Evolutionary conservation across 1,140 invertebrate genomes (phyloP).

Genomic region (Saccostrea echinata): DNA sequence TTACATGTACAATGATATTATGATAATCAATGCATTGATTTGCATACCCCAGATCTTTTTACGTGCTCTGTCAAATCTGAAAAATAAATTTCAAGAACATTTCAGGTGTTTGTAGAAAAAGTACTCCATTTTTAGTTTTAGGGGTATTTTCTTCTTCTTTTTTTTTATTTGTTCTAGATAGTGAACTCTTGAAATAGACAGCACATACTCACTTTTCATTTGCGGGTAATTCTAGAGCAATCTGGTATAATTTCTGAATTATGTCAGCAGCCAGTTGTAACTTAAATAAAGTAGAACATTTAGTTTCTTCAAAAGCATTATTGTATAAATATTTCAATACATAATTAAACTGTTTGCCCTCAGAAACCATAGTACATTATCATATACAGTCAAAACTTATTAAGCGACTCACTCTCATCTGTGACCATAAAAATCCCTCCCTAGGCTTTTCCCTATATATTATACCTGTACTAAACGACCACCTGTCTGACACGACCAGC

Average conservation of each 20-base stretch:
- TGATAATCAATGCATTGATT: too few species aligned
- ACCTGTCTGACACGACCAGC: too few species aligned
- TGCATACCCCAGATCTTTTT: conserved; percentile 93
- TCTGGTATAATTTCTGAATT: conserved; percentile 97
- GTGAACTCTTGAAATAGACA: background rate
- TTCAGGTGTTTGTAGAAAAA: conserved; percentile 30
- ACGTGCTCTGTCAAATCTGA: conserved; percentile 91
- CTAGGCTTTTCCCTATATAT: too few species aligned
- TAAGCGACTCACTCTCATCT: too few species aligned
- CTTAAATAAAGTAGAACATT: conserved; percentile 79
- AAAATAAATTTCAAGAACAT: conserved; percentile 62
- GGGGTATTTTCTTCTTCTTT: too few species aligned
- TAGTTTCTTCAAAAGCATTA: background rate
- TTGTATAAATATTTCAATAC: too few species aligned
- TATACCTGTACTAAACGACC: too few species aligned
- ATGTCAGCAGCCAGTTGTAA: conserved; percentile 98
- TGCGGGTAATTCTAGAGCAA: conserved; percentile 93
- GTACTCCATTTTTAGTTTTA: background rate
- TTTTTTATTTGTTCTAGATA: background rate
- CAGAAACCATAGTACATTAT: too few species aligned
- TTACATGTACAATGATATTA: too few species aligned
- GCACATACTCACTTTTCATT: conserved; percentile 64
- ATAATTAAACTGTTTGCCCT: too few species aligned
- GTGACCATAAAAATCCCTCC: too few species aligned
- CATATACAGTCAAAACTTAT: too few species aligned